Conservation (phyloP, 1,140 invertebrate species). For the Pinna nobilis region DNA sequence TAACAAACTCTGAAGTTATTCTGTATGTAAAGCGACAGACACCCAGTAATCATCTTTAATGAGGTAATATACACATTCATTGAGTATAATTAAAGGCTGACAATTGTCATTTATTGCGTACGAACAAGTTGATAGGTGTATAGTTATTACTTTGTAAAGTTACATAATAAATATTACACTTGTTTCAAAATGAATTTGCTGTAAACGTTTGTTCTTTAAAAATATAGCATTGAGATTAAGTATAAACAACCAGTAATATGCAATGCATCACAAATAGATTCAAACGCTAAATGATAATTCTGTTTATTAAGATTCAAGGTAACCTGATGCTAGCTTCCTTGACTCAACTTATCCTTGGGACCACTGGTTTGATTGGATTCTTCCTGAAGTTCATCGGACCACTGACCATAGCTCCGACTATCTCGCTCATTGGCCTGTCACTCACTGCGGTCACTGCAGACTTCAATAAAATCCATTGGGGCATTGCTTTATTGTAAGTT, state of each 20-base stretch:
- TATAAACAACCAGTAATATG: not conserved
- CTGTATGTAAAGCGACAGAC: too few relatives aligned
- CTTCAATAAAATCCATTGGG: conserved; percentile 86
- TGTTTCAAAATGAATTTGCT: not conserved
- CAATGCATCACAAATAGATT: not conserved
- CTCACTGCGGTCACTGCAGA: conserved; percentile 85
- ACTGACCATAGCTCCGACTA: conserved; percentile 86
- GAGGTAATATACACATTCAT: too few relatives aligned
- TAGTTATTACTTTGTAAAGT: not conserved
- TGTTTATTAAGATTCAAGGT: conserved; percentile 53
- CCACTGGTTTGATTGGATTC: conserved; percentile 82
- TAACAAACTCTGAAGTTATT: too few relatives aligned
- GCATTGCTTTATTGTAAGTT: conserved; percentile 83
- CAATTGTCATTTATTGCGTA: too few relatives aligned
- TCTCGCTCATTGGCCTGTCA: conserved; percentile 85
- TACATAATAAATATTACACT: not conserved
- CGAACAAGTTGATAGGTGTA: too few relatives aligned
- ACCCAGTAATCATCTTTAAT: too few relatives aligned
- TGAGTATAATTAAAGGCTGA: too few relatives aligned
- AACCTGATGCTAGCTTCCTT: conserved; percentile 58
- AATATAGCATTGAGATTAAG: not conserved
- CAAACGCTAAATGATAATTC: not conserved
- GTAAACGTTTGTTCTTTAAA: not conserved
- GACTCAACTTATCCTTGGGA: conserved; percentile 57
- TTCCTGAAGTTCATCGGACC: conserved; percentile 85